Evolutionary conservation across 2,797 vertebrate genomes (phyloP).

Genomic region (Melanotaenia trifasciata): DNA sequence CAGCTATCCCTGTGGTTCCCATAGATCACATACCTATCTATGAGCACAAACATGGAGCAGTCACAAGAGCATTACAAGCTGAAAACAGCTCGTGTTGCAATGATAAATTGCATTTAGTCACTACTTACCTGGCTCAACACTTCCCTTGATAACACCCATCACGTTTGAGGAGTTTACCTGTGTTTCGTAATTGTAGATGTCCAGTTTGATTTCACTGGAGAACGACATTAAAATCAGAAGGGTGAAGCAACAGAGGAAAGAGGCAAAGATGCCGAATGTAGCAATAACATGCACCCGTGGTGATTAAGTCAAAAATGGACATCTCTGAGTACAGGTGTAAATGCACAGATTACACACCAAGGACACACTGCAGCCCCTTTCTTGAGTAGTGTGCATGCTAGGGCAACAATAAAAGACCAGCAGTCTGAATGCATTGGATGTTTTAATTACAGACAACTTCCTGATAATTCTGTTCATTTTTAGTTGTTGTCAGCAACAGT

Average conservation of each 20-base stretch:
- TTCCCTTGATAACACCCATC: slow-evolving; percentile 90
- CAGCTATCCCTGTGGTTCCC: slow-evolving; percentile 95
- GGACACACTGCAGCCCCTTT: background rate
- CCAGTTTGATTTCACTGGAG: slow-evolving; percentile 86
- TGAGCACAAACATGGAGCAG: slow-evolving; percentile 16
- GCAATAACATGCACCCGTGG: background rate
- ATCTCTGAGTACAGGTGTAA: background rate
- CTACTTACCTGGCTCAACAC: slow-evolving; percentile 87
- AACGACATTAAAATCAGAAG: slow-evolving; percentile 13
- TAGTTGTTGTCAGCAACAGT: background rate
- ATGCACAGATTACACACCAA: background rate
- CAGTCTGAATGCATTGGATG: background rate
- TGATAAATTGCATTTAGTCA: background rate
- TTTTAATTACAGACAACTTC: background rate
- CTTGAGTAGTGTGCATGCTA: background rate
- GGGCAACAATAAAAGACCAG: background rate
- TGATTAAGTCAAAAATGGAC: background rate
- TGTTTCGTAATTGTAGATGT: slow-evolving; percentile 79
- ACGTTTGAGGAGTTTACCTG: slow-evolving; percentile 88
- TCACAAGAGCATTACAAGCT: background rate
- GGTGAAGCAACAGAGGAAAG: slow-evolving; percentile 1
- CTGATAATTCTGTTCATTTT: background rate
- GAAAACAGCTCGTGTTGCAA: background rate
- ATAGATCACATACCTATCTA: slow-evolving; percentile 92
- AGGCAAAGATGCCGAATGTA: background rate